Conservation (phyloP, 2,113 vertebrate species). For the Haplotaxodon microlepis region DNA sequence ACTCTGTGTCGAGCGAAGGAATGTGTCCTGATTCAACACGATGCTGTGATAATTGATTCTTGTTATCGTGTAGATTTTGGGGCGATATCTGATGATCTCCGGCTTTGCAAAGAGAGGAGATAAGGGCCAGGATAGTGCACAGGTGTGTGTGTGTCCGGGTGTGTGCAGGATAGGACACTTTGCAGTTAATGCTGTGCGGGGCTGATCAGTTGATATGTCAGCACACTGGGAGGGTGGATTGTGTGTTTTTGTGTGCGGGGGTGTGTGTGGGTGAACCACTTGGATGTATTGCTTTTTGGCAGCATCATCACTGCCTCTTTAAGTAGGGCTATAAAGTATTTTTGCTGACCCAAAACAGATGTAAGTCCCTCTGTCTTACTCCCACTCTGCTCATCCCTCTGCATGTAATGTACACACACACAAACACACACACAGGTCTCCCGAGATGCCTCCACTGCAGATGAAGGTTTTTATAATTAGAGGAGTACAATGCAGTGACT, state of each 20-base stretch:
- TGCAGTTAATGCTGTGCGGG: neutral
- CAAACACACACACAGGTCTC: neutral
- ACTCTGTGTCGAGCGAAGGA: neutral
- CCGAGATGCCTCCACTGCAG: slow-evolving; percentile 27
- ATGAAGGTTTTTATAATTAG: slow-evolving; percentile 36
- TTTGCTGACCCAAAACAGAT: slow-evolving; percentile 53
- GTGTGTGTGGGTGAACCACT: neutral
- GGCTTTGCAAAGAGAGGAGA: neutral
- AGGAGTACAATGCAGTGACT: neutral
- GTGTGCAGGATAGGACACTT: neutral
- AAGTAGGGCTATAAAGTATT: slow-evolving; percentile 17
- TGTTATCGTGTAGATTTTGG: slow-evolving; percentile 21
- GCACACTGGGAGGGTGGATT: neutral
- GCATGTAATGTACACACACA: neutral
- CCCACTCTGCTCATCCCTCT: neutral
- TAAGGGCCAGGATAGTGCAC: neutral
- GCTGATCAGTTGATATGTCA: neutral
- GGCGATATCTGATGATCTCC: slow-evolving; percentile 4
- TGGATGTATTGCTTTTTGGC: neutral
- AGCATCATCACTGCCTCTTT: slow-evolving; percentile 8
- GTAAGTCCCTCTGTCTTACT: slow-evolving; percentile 13
- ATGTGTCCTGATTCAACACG: slow-evolving; percentile 41
- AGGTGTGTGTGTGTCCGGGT: neutral
- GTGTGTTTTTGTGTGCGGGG: neutral
- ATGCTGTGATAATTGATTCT: slow-evolving; percentile 32